These are phyloP conservation scores for Lasioglossum baleicum DNA, from an alignment of 1,140 invertebrate species.

Conservation along the genomic window DNA sequence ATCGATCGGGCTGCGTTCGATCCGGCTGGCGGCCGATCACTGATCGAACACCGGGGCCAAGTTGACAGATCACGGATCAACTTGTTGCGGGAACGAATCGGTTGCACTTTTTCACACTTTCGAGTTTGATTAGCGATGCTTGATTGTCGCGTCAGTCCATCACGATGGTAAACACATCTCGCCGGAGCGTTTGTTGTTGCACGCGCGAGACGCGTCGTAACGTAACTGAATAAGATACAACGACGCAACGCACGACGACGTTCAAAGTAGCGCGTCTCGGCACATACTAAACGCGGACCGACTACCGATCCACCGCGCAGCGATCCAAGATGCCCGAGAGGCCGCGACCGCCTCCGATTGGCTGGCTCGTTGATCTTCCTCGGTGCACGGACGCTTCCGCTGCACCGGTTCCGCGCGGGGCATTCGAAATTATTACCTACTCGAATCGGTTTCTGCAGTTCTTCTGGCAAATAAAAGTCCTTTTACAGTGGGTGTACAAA, in stretches of 20 bases:
- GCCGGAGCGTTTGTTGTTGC: no score
- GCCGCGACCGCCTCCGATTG: constrained; percentile 34
- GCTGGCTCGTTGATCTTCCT: constrained; percentile 21
- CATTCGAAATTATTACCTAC: constrained; percentile 8
- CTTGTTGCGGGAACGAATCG: neutral
- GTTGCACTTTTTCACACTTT: constrained; percentile 2
- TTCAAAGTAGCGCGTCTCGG: constrained; percentile 31
- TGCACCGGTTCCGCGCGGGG: constrained; percentile 8
- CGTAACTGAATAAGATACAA: no score
- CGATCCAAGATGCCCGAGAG: constrained; percentile 44
- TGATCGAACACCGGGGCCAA: neutral
- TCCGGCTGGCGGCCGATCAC: neutral
- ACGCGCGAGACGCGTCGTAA: no score
- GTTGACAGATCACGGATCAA: constrained; percentile 2
- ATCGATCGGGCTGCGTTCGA: constrained; percentile 22
- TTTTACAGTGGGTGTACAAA: no score
- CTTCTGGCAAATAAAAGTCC: no score
- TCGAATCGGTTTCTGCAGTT: no score
- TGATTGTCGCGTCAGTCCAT: neutral
- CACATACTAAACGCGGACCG: constrained; percentile 40
- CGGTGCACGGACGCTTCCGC: constrained; percentile 4
- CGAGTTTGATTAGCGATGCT: no score
- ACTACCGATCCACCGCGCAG: constrained; percentile 35
- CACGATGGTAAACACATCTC: neutral
- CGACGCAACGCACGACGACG: neutral